Evolutionary conservation across 2,113 vertebrate genomes (phyloP), one percentile per base, ranked within the genome.

Genomic region (Heterocephalus glaber): DNA sequence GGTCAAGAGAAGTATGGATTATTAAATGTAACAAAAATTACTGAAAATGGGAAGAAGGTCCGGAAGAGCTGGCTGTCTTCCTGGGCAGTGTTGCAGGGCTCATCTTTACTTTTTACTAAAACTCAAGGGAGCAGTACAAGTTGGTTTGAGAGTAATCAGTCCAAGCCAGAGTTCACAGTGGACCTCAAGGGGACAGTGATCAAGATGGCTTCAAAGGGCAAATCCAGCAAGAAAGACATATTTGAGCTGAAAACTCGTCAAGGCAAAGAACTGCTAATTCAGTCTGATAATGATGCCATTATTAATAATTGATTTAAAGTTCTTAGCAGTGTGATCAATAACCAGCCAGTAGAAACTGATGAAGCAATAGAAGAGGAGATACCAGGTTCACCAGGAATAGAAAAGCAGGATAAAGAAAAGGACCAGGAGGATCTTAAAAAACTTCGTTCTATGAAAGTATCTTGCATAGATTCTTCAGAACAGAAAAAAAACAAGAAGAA

Each of bases 401-500:
- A 99, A 98, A 99, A 99, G 96, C 99, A 99, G 41, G 99, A 99
- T 98, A 99, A 99, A 98, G 99, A 99, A 96, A 99, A 99, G 89
- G 99, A 99, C 74, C 99, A 99, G 72, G 98, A 99, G 95, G 99
- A 99, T 65, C 98, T 98, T 2, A 99, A 99, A 97, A 99, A 99
- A 97, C 99, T 98, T 97, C 98, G 99, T 97, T 86, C 33, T 74
- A n/a, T n/a, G n/a, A n/a, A n/a, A n/a, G n/a, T n/a, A n/a, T n/a
- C n/a, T n/a, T n/a, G n/a, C n/a, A n/a, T 87, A 47, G 49, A 9
- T 58, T 84, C 87, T 80, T 99, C 99, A 26, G 99, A 99, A 98
- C 99, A 99, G 98, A 99, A 99, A 68, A 99, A 99, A 98, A 99
- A 99, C 72, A 99, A 99, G 98, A 98, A 99, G 11, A 99, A 99